These are phyloP conservation scores for Varanus salvator DNA, from an alignment of 2,113 vertebrate genomes.

Conservation along the genomic window DNA sequence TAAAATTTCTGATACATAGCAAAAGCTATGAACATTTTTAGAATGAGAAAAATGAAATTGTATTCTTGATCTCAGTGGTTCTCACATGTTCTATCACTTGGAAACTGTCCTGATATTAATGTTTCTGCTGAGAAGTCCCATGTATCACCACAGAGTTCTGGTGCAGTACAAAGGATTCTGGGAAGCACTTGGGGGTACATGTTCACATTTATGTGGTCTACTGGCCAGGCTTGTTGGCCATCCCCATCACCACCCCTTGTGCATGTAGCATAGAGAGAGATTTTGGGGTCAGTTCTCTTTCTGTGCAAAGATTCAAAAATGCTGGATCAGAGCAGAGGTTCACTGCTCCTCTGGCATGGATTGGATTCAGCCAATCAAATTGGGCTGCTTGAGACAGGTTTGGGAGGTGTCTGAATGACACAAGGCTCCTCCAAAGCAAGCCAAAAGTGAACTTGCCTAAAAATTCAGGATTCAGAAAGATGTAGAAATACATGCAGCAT, in stretches of 20 bases:
- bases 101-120: neutral
- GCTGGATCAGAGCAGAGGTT: neutral
- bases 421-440: too few relatives aligned
- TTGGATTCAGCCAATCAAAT: too few relatives aligned
- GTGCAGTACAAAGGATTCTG: neutral
- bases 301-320: neutral
- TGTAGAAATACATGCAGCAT: too few relatives aligned
- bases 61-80: neutral
- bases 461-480: too few relatives aligned
- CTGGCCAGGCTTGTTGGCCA: neutral
- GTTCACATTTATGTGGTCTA: neutral
- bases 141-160: neutral
- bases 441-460: too few relatives aligned
- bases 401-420: too few relatives aligned
- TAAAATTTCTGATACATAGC: neutral
- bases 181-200: neutral
- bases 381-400: too few relatives aligned
- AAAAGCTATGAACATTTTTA: neutral
- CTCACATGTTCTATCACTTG: too few relatives aligned
- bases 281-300: neutral
- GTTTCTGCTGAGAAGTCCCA: neutral
- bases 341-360: neutral
- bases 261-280: neutral
- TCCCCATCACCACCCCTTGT: neutral
- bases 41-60: neutral